These are phyloP conservation scores for Microctonus brassicae DNA, from an alignment of 2,888 invertebrate genomes.

Conservation along the genomic window DNA sequence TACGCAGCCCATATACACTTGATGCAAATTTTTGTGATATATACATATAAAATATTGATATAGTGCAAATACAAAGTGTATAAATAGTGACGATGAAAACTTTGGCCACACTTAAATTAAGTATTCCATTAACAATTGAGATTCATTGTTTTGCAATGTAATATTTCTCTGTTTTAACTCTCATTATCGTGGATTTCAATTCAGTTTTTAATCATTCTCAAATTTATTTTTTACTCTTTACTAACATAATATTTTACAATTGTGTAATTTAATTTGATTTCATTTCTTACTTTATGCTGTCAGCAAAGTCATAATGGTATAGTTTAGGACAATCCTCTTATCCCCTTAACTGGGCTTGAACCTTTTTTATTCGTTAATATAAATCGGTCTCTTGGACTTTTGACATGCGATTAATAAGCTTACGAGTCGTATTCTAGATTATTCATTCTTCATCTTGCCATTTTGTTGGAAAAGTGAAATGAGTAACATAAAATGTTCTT, in stretches of 20 bases:
- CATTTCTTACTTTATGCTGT: neutral
- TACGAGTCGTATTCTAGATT: too few species aligned
- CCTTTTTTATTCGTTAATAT: neutral
- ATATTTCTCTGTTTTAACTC: neutral
- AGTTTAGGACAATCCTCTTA: neutral
- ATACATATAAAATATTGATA: too few species aligned
- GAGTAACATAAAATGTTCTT: too few species aligned
- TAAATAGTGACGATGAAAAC: neutral
- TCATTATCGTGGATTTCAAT: neutral
- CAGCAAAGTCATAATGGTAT: neutral
- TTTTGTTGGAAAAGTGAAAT: too few species aligned
- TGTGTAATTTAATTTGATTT: neutral
- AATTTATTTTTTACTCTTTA: neutral
- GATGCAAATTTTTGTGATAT: too few species aligned
- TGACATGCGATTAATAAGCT: neutral
- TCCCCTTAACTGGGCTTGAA: neutral
- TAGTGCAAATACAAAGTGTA: too few species aligned
- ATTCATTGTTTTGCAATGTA: neutral
- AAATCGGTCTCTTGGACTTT: neutral
- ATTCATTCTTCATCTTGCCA: too few species aligned
- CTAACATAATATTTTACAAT: too few species aligned
- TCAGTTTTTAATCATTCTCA: neutral
- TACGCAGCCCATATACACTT: too few species aligned
- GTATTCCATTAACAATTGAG: neutral
- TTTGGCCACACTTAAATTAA: neutral